Base-by-base conservation (phyloP, 2,797 vertebrate genomes). In the Neosalanx taihuensis region DNA sequence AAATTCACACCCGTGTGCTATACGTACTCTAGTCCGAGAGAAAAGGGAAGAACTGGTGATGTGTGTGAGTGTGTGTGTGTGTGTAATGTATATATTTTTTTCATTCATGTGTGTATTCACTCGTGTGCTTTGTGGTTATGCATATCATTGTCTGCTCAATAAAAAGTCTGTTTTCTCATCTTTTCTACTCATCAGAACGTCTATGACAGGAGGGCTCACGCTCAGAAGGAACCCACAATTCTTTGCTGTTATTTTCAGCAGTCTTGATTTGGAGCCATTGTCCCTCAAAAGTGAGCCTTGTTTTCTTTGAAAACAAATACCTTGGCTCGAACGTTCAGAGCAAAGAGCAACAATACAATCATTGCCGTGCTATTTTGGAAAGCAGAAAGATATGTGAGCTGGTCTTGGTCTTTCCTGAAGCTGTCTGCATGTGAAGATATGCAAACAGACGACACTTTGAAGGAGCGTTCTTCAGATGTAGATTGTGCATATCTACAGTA, bases 251-350 rank as follows among this genome's bases (percentile, higher is more conserved):
- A 75, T 86, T 86, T 81, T 79, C 77, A 69, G 64, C 64, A 49
- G 64, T 70, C 78, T 69, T 70, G 75, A 78, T 81, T 79, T 58
- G 76, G 77, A 64, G 64, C 77, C 70, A 89, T 90, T 89, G 86
- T 90, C 23, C 23, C 85, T 86, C 79, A 75, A 86, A 85, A 84
- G 83, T 81, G 79, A 35, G 69, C 85, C 31, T 35, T 72, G 78
- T 87, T 86, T 86, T 86, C 81, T 86, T 81, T 84, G 71, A 87
- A 87, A 88, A 84, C 73, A 88, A 81, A 87, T 0, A 59, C 61
- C 49, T 78, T 46, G 79, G 69, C 58, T 74, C 60, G 30, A 79
- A 67, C 49, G 4, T 72, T 68, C 74, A 65, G 77, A 76, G 81
- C 79, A 80, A 75, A 80, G 78, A 79, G 53, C 75, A 72, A 73